Conservation (phyloP, 2,888 invertebrate genomes). For the Diachrysia chrysitis region DNA sequence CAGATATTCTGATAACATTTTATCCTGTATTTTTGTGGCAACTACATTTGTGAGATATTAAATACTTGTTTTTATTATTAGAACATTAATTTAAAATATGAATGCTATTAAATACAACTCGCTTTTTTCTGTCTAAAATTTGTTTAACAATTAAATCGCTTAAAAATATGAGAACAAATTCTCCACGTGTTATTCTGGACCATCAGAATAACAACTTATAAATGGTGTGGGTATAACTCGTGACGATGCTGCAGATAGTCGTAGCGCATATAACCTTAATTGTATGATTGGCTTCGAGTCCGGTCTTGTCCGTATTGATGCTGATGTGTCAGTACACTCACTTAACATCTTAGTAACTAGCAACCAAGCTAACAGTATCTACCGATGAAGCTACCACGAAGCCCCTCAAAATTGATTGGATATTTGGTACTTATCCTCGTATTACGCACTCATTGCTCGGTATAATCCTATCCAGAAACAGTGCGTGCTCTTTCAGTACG, state of each 20-base stretch:
- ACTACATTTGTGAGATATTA: neutral
- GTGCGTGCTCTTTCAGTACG: neutral
- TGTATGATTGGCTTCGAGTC: slow-evolving; percentile 81
- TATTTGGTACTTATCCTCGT: neutral
- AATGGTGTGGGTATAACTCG: slow-evolving; percentile 22
- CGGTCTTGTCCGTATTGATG: slow-evolving; percentile 63
- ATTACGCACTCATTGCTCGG: neutral
- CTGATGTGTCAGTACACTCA: slow-evolving; percentile 50
- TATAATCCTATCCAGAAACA: neutral
- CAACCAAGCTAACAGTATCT: neutral
- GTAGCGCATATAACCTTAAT: slow-evolving; percentile 71
- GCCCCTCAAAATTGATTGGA: neutral
- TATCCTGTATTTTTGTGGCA: neutral
- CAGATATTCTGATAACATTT: neutral
- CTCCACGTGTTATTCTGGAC: neutral
- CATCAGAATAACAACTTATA: neutral
- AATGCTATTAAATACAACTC: too few species aligned
- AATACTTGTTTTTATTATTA: too few species aligned
- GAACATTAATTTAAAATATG: too few species aligned
- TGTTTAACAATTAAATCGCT: too few species aligned
- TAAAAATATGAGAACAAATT: neutral
- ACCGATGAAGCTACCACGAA: neutral
- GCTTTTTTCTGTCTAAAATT: too few species aligned
- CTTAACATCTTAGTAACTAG: slow-evolving; percentile 11
- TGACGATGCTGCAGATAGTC: slow-evolving; percentile 10